Percentiles rank a stretch among this genome's conserved stretches.
Conservation (phyloP, 1,140 invertebrate genomes). For the Cydia fagiglandana region DNA sequence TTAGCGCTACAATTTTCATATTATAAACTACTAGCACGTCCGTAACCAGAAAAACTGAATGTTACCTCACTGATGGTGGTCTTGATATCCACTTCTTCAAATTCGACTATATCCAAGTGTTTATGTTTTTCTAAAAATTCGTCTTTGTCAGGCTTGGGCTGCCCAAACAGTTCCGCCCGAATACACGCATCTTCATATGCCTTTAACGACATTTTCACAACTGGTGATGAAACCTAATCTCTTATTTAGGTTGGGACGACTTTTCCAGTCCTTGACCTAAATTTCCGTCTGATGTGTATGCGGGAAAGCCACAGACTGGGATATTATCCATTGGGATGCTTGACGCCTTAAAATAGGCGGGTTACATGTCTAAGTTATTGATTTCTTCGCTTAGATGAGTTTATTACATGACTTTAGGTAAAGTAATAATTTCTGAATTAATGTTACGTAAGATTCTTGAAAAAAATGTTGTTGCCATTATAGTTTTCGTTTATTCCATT, state of each 20-base stretch:
- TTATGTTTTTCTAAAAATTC: constrained; percentile 81
- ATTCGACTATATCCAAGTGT: constrained; percentile 70
- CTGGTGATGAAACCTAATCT: background rate
- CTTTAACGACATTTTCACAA: constrained; percentile 78
- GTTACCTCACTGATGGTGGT: constrained; percentile 70
- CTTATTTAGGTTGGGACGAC: constrained; percentile 22
- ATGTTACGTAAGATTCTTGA: background rate
- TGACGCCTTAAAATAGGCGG: constrained; percentile 23
- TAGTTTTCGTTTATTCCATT: background rate
- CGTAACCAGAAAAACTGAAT: constrained; percentile 18
- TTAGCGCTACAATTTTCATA: background rate
- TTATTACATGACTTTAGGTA: background rate
- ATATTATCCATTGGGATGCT: background rate
- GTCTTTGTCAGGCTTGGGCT: constrained; percentile 82
- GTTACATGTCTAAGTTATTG: constrained; percentile 29
- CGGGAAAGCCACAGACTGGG: constrained; percentile 22
- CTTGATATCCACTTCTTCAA: constrained; percentile 76
- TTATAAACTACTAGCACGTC: background rate
- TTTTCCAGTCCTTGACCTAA: constrained; percentile 23
- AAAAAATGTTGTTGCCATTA: background rate
- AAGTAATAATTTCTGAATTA: background rate
- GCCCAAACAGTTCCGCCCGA: constrained; percentile 85
- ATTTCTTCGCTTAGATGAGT: constrained; percentile 22
- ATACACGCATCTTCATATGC: constrained; percentile 86
- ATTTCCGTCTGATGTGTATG: constrained; percentile 13